Evolutionary conservation across 2,113 vertebrate genomes (phyloP), one percentile per base, ranked within the genome.

Genomic region (Phodopus roborovskii): DNA sequence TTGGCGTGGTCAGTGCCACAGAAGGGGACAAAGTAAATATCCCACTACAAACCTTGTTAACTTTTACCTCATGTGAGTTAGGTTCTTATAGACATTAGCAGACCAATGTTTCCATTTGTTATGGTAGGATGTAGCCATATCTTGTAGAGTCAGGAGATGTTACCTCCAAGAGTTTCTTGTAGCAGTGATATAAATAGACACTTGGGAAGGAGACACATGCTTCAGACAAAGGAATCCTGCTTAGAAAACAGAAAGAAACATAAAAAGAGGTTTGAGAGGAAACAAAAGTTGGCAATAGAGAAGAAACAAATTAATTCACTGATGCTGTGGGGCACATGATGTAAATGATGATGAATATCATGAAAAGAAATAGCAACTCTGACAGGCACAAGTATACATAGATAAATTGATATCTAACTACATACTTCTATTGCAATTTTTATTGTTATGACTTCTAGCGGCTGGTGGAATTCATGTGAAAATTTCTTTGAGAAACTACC

Each of bases 71-170:
- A n/a, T n/a, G n/a, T n/a, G n/a, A n/a, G n/a, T n/a, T n/a, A 48
- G 28, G 5, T 1, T 64, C 5, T 5, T 58, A 7, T 11, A 45
- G 2, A 86, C 28, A 39, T 12, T 33, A 9, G 12, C 4, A 86
- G 70, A 75, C 3, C 4, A 33, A 1, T 1, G 1, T 30, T 26
- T 12, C 19, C 28, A 28, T 1, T 12, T 62, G 1, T 58, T 30
- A 81, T 24, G 19, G 3, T 5, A 66, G 24, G 3, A 24, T 0
- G 3, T 71, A 17, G 0, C 10, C 66, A 42, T 78, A 36, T 68
- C 6, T 28, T 28, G 7, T 3, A 17, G 8, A 0, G 9, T 79
- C 0, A 70, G 56, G 33, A 45, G 48, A 91, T 15, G 6, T 7
- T 45, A 8, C 26, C 20, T 45, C 13, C 3, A 79, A 13, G 4